These are phyloP conservation scores for Crenichthys baileyi DNA, from an alignment of 2,797 vertebrate species.

Conservation along the genomic window DNA sequence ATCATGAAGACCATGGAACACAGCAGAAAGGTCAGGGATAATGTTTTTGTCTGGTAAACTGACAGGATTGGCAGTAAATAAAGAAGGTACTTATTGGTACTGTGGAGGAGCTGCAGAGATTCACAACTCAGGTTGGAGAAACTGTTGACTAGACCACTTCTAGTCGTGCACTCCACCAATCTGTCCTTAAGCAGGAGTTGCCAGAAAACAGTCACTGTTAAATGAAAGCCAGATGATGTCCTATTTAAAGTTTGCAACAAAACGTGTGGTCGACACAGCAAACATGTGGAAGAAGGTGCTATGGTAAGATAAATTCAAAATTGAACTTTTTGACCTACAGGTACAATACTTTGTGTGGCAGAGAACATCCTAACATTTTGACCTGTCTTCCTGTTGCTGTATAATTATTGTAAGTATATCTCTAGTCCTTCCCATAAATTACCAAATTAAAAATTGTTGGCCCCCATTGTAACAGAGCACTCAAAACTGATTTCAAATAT, in stretches of 20 bases:
- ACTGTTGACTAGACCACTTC: too few species aligned
- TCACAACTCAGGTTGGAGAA: too few species aligned
- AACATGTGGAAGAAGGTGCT: neutral
- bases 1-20: neutral
- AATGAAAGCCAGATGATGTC: neutral
- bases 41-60: too few species aligned
- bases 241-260: neutral
- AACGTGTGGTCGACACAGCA: neutral
- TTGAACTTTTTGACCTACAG: neutral
- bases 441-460: conserved; percentile 9
- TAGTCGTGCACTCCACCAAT: neutral
- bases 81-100: too few species aligned
- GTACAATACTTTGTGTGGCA: neutral
- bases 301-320: neutral
- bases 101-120: too few species aligned
- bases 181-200: too few species aligned
- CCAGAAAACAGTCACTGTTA: neutral
- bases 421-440: neutral
- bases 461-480: neutral
- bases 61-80: too few species aligned
- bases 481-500: neutral
- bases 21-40: too few species aligned
- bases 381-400: conserved; percentile 1
- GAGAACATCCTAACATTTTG: neutral
- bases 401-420: neutral